Conservation (phyloP, 2,113 vertebrate species). For the Forbesichthys agassizii region DNA sequence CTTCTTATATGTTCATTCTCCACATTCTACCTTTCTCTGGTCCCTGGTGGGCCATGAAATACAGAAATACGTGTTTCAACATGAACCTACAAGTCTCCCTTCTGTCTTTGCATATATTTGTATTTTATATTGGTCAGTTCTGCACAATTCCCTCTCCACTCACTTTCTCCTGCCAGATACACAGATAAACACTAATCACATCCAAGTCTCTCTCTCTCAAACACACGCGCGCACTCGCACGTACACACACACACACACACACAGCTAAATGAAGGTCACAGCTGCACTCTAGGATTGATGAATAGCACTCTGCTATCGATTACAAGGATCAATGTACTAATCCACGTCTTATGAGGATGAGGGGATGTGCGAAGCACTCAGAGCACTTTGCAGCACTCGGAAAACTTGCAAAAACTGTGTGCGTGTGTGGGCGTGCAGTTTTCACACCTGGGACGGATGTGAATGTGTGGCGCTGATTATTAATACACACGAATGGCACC, state of each 20-base stretch:
- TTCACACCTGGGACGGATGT: neutral
- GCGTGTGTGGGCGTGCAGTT: constrained; percentile 1
- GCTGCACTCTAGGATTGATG: constrained; percentile 47
- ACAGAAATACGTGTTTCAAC: too few relatives aligned
- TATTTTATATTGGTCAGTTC: too few relatives aligned
- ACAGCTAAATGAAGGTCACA: neutral
- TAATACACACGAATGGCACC: too few relatives aligned
- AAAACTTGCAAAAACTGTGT: neutral
- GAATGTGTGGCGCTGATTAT: neutral
- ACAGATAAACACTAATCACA: too few relatives aligned
- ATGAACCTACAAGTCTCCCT: too few relatives aligned
- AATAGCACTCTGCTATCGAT: constrained; percentile 41
- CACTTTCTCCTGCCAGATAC: too few relatives aligned
- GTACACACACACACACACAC: neutral
- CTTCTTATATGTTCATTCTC: too few relatives aligned
- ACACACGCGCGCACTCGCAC: neutral
- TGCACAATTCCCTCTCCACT: too few relatives aligned
- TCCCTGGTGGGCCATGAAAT: too few relatives aligned
- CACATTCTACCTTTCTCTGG: too few relatives aligned
- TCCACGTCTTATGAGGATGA: constrained; percentile 33
- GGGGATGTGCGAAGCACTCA: constrained; percentile 18
- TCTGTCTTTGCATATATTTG: too few relatives aligned
- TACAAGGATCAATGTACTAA: constrained; percentile 50
- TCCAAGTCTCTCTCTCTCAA: neutral
- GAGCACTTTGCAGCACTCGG: neutral